These are phyloP conservation scores for Mesochorus sp. DNA, from an alignment of 2,888 invertebrate genomes.

Conservation along the genomic window DNA sequence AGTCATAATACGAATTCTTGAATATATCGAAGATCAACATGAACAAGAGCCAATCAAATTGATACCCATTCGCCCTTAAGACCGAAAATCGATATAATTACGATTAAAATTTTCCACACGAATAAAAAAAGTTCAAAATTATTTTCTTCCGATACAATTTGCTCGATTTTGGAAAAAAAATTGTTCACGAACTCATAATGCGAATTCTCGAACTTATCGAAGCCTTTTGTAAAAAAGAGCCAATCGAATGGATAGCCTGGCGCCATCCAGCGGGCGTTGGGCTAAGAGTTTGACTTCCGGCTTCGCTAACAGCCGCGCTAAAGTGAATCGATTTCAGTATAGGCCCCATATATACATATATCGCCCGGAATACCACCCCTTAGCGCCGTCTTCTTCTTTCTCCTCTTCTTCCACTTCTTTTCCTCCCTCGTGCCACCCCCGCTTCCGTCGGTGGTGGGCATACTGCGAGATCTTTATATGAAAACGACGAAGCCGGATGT, in stretches of 20 bases:
- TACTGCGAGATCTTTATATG: constrained; percentile 41
- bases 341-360: constrained; percentile 42
- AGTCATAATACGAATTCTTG: too few relatives aligned
- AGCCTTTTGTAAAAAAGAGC: neutral
- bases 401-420: constrained; percentile 54
- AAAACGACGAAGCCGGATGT: constrained; percentile 71
- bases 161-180: too few relatives aligned
- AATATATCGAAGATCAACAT: too few relatives aligned
- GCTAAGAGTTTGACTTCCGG: constrained; percentile 68
- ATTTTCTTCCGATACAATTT: too few relatives aligned
- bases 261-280: constrained; percentile 73
- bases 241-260: constrained; percentile 63
- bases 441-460: constrained; percentile 68
- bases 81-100: too few relatives aligned
- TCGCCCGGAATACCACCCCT: neutral
- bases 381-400: constrained; percentile 57
- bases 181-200: too few relatives aligned
- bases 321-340: constrained; percentile 57
- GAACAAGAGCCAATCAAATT: too few relatives aligned
- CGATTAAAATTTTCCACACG: too few relatives aligned
- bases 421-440: constrained; percentile 64
- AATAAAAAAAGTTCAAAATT: too few relatives aligned
- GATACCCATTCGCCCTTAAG: too few relatives aligned
- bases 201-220: too few relatives aligned
- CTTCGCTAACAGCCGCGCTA: constrained; percentile 61